Conservation (phyloP, 2,113 vertebrate genomes). For the Cryptomyrus ogoouensis region DNA sequence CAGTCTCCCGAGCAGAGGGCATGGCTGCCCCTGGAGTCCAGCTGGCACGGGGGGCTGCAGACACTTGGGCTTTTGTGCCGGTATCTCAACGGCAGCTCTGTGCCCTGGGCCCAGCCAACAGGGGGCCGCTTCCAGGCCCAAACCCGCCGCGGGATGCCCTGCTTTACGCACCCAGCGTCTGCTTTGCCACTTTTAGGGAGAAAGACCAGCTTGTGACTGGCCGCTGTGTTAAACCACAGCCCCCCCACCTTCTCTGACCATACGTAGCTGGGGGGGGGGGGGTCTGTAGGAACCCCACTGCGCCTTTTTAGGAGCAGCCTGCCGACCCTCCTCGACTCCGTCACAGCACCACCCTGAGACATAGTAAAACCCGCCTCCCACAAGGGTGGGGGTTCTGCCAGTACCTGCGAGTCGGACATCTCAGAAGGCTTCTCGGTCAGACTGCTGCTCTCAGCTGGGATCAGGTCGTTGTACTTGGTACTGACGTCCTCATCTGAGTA, state of each 20-base stretch:
- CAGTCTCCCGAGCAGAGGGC: neutral
- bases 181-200: neutral
- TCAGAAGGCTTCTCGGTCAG: conserved; percentile 93
- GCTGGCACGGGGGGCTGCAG: neutral
- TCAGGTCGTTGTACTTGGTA: conserved; percentile 92
- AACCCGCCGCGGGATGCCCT: neutral
- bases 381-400: neutral
- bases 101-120: neutral
- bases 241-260: neutral
- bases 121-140: neutral
- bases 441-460: conserved; percentile 91
- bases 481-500: conserved; percentile 94
- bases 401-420: conserved; percentile 92
- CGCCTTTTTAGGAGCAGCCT: neutral
- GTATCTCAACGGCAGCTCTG: neutral
- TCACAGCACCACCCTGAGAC: neutral
- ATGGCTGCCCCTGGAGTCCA: neutral
- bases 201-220: neutral
- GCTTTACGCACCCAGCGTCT: neutral
- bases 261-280: neutral
- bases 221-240: neutral
- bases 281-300: neutral
- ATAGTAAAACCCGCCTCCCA: neutral
- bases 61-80: conserved; percentile 4
- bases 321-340: neutral